Percentiles rank a stretch among this genome's conserved stretches.
Evolutionary conservation across 2,888 invertebrate species (phyloP).

Genomic region (Torymus tubicola): DNA sequence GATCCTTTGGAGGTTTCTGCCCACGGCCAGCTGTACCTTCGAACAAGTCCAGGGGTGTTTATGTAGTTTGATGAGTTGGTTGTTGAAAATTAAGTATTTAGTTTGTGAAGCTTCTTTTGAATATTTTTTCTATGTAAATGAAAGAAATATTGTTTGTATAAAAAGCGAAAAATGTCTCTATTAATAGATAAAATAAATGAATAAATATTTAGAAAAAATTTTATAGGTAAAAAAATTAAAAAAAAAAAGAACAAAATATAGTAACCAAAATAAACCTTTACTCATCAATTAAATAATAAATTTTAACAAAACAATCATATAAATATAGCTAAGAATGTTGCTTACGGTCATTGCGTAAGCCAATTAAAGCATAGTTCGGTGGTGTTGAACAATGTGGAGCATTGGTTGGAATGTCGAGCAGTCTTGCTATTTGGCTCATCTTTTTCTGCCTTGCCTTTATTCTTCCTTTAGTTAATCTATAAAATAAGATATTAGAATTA

Average conservation of each 20-base stretch:
- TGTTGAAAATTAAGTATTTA: constrained; percentile 6
- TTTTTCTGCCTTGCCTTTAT: constrained; percentile 97
- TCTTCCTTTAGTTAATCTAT: constrained; percentile 82
- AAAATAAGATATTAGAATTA: constrained; percentile 30
- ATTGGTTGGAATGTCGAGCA: constrained; percentile 87
- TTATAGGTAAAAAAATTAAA: too few species aligned
- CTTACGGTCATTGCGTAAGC: constrained; percentile 73
- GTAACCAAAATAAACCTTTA: neutral
- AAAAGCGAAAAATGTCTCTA: too few species aligned
- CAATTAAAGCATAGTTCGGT: constrained; percentile 71
- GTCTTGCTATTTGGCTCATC: constrained; percentile 95
- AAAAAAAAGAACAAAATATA: too few species aligned
- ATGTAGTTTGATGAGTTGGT: too few species aligned
- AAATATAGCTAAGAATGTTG: constrained; percentile 8
- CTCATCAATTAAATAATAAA: neutral
- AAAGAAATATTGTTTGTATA: too few species aligned
- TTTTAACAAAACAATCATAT: neutral
- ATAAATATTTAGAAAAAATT: too few species aligned
- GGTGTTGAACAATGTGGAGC: constrained; percentile 74
- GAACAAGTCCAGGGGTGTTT: constrained; percentile 1
- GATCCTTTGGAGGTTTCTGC: constrained; percentile 68
- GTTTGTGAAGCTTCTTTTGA: neutral
- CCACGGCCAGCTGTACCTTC: constrained; percentile 70
- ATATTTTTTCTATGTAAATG: neutral
- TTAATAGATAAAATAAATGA: too few species aligned